A percentile compares a stretch with the other conserved stretches of the same genome.
Conservation (phyloP, 2,797 vertebrate species). For the Phrynocephalus forsythii region DNA sequence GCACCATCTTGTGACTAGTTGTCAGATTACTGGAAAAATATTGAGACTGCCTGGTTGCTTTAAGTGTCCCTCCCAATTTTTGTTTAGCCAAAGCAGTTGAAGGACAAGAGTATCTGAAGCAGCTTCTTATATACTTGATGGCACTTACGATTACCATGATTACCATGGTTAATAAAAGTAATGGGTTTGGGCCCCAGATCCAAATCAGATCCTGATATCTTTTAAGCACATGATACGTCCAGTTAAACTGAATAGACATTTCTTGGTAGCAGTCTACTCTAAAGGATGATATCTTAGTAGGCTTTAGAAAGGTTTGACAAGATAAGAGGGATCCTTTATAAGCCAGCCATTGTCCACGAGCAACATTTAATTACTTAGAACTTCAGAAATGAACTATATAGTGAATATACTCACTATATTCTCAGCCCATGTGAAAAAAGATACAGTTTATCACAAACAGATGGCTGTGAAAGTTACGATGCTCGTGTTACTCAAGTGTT, state of each 20-base stretch:
- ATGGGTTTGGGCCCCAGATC: background rate
- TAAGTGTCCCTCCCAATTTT: background rate
- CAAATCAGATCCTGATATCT: background rate
- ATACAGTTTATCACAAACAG: background rate
- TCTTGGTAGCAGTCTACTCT: slow-evolving; percentile 2
- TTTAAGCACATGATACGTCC: slow-evolving; percentile 8
- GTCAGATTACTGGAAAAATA: background rate
- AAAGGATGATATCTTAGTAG: background rate
- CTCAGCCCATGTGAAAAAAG: background rate
- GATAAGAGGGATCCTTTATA: background rate
- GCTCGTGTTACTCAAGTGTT: background rate
- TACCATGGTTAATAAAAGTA: background rate
- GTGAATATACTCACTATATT: too few species aligned
- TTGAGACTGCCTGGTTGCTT: background rate
- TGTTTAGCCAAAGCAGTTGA: background rate
- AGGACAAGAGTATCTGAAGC: background rate
- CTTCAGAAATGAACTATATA: background rate
- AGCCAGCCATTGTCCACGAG: background rate
- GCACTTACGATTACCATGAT: background rate
- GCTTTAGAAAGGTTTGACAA: slow-evolving; percentile 17
- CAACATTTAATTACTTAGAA: background rate
- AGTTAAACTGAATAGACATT: background rate
- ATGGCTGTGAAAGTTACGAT: background rate
- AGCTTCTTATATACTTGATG: background rate
- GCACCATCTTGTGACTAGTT: slow-evolving; percentile 6